Evolutionary conservation across 2,888 invertebrate genomes (phyloP).

Genomic region (Aproaerema taeniolella): DNA sequence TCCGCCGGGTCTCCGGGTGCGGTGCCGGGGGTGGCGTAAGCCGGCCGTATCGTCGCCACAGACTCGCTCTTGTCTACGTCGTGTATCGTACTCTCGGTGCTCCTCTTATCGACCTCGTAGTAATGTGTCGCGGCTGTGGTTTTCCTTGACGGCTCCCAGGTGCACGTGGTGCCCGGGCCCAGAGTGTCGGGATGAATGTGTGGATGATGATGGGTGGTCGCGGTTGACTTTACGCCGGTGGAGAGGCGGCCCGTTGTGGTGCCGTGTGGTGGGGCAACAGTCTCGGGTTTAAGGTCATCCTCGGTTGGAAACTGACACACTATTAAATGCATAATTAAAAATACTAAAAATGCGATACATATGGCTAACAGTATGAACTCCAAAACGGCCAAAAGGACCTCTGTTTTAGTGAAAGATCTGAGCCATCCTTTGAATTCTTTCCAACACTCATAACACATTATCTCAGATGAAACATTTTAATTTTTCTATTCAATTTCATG

Average conservation of each 20-base stretch:
- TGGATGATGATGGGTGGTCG: neutral
- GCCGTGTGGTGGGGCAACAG: neutral
- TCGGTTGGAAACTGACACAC: slow-evolving; percentile 27
- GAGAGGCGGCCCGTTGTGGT: neutral
- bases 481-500: no score
- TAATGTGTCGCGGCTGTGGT: slow-evolving; percentile 38
- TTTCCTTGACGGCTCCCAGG: slow-evolving; percentile 49
- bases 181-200: neutral
- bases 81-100: neutral
- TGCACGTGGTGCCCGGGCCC: slow-evolving; percentile 33
- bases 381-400: slow-evolving; percentile 37
- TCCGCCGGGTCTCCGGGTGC: slow-evolving; percentile 16
- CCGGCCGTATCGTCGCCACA: neutral
- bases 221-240: neutral
- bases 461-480: slow-evolving; percentile 15
- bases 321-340: slow-evolving; percentile 48
- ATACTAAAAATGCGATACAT: slow-evolving; percentile 40
- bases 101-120: no score
- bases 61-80: neutral
- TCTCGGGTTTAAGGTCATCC: neutral
- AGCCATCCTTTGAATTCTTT: slow-evolving; percentile 54
- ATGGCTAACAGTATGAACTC: slow-evolving; percentile 40
- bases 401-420: slow-evolving; percentile 52
- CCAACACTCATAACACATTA: slow-evolving; percentile 52
- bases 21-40: neutral